Base-by-base conservation (phyloP, 1,140 invertebrate species). In the Archivesica marissinica region DNA sequence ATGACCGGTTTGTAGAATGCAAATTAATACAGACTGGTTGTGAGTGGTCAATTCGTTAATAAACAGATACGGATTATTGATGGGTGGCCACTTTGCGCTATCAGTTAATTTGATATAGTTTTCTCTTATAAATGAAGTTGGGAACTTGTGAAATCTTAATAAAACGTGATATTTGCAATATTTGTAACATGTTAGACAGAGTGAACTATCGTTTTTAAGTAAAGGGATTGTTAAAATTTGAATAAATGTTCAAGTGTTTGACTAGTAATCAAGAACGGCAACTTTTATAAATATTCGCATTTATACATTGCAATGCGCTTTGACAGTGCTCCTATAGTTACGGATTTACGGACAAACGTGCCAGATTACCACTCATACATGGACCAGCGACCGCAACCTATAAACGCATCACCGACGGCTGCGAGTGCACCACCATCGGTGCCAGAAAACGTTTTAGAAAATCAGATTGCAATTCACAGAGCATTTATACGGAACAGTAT, bases 271-370 rank as follows among this genome's bases (percentile, higher is more conserved):
- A 54, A 75, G 35, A 38, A 70, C 13, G 11, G 28, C 25, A 75
- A 6, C 35, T 17, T 44, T 20, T 50, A 11, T 47, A 23, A 33
- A 25, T 13, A 28, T 41, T 47, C 23, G 13, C 6, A 17, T 52
- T 38, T 39, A 70, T 70, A 39, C 11, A 81, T 23, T 83, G 80
- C 23, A n/a, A 83, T 83, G 80, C 68, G 80, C 17, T 83, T 74
- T 75, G 80, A 83, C 17, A 30, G 68, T 1, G 38, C 44, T 39
- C 15, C 28, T 54, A 17, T 56, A 2, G 70, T 74, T 25, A 50
- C 23, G 41, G 52, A 83, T 54, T 23, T 74, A 72, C 68, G 68
- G 28, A 61, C 70, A 30, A 74, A 83, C 39, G 47, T 33, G 17
- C 52, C 68, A n/a, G 44, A 72, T 20, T 35, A 75, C 7, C n/a